Evolutionary conservation across 2,797 vertebrate species (phyloP), one percentile per base, ranked within the genome.

Genomic region (Pagetopsis macropterus): DNA sequence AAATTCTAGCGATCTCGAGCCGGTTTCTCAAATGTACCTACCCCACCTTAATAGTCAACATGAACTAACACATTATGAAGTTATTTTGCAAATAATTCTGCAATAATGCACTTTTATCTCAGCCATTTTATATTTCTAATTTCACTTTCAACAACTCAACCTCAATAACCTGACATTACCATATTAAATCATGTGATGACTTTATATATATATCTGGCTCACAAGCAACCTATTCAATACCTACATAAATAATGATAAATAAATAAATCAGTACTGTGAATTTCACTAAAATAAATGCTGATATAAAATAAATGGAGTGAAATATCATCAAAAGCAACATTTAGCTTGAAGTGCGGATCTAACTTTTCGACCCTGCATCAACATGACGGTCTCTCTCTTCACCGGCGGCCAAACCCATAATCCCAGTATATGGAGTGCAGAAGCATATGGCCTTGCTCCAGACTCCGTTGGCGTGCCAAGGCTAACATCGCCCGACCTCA

Each of bases 401-500:
- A 17, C 58, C 1, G 56, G 23, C 63, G 71, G 63, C 50, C 75
- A 70, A 77, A 46, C 69, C 63, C 48, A 75, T 60, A 79, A 82
- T 50, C 44, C 82, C 62, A 72, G 79, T 72, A 69, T 66, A 72
- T 67, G 78, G 72, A 75, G 82, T 63, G 77, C 58, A 75, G 75
- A 52, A 19, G 78, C 71, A 55, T 57, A 70, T 74, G 83, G 79
- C 61, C 31, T 1, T 1, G 49, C 55, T 82, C 79, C 83, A 86
- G 59, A 73, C 72, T 77, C 43, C 33, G 58, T 51, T 59, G 44
- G 60, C 73, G 72, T 75, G 84, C 83, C 81, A 87, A 82, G 52
- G 68, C 72, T 50, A 85, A 90, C 79, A 86, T 65, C 33, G 65
- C 84, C 65, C 80, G 81, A 81, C 76, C 75, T 85, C 76, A 70